Evolutionary conservation across 1,140 invertebrate genomes (phyloP).

Genomic region (Solen grandis): DNA sequence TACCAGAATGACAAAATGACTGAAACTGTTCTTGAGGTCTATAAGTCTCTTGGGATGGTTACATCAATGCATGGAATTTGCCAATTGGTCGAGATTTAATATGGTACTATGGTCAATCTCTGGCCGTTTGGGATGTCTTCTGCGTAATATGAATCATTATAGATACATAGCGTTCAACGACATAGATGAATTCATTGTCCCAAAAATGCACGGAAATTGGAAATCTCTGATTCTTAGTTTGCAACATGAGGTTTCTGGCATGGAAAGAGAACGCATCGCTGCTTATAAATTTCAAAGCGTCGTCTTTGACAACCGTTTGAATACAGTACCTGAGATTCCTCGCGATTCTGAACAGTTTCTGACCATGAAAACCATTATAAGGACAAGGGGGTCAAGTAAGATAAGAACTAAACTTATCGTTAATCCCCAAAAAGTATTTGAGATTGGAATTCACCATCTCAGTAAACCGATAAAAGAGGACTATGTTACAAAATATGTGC

Average conservation of each 20-base stretch:
- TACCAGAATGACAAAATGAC: constrained; percentile 60
- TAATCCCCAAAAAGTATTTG: constrained; percentile 73
- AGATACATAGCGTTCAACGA: constrained; percentile 76
- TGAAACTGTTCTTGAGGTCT: constrained; percentile 68
- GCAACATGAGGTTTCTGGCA: constrained; percentile 46
- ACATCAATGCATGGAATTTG: constrained; percentile 73
- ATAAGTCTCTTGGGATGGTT: constrained; percentile 59
- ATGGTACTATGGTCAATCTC: constrained; percentile 80
- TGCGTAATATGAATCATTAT: constrained; percentile 71
- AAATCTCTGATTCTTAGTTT: constrained; percentile 59
- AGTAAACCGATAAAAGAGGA: constrained; percentile 71
- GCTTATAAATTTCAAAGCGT: constrained; percentile 76
- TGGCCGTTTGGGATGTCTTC: constrained; percentile 79
- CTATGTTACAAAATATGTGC: constrained; percentile 56
- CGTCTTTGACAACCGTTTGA: constrained; percentile 71
- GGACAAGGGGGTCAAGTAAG: constrained; percentile 57
- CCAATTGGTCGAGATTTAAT: constrained; percentile 66
- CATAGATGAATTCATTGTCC: constrained; percentile 79
- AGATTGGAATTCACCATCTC: constrained; percentile 80
- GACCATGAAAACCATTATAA: constrained; percentile 45
- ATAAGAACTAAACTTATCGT: constrained; percentile 78
- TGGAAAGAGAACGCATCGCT: constrained; percentile 53
- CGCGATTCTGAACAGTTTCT: constrained; percentile 47
- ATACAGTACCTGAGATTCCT: not conserved
- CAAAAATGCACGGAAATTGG: constrained; percentile 61